Conservation (phyloP, 2,797 vertebrate genomes). For the Tokudaia muenninki region DNA sequence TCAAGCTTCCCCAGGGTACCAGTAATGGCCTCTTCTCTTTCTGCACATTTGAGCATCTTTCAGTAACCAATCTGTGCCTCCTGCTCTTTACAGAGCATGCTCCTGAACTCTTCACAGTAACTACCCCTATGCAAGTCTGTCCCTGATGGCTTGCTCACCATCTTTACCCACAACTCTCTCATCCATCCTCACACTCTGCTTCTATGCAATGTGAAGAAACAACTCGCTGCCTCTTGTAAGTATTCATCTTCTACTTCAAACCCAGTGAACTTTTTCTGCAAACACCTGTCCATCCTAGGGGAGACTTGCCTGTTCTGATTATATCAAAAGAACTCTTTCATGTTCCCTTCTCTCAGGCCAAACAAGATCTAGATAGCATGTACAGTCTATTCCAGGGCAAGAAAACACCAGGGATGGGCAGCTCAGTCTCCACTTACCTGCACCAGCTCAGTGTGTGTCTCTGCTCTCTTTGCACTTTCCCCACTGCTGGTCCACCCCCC, state of each 20-base stretch:
- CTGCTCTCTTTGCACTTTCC: not conserved
- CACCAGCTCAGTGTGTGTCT: not conserved
- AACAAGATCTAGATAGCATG: not conserved
- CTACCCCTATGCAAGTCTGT: not conserved
- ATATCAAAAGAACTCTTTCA: not conserved
- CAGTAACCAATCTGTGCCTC: not conserved
- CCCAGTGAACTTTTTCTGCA: not conserved
- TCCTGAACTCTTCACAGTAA: not conserved
- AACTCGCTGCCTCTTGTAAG: fast-evolving
- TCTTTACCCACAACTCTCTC: too few relatives aligned
- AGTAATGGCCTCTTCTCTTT: not conserved
- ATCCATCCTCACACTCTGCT: not conserved
- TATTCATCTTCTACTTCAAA: not conserved
- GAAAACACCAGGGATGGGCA: not conserved
- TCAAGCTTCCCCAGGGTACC: not conserved
- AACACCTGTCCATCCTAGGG: not conserved
- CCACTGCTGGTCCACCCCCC: too few relatives aligned
- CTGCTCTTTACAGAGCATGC: too few relatives aligned
- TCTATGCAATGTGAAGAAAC: not conserved
- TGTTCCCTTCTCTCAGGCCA: not conserved
- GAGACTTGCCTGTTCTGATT: not conserved
- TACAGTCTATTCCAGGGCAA: not conserved
- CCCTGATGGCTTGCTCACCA: not conserved
- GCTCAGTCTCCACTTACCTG: too few relatives aligned
- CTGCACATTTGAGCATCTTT: not conserved